Conservation (phyloP, 1,140 invertebrate species). For the Drosophila pectinifera region DNA sequence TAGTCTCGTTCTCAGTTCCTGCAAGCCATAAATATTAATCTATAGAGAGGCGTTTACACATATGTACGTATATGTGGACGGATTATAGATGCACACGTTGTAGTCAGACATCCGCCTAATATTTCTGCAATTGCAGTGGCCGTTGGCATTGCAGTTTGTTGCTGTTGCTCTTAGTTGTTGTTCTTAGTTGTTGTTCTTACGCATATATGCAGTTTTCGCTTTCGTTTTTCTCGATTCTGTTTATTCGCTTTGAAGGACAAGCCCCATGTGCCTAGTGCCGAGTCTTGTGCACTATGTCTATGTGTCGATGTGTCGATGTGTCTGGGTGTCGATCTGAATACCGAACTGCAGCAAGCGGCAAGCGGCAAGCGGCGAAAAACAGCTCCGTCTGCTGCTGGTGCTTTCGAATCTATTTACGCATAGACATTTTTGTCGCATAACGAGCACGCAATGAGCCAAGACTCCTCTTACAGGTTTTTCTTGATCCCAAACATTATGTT, state of each 20-base stretch:
- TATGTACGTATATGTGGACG: slow-evolving; percentile 28
- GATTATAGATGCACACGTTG: slow-evolving; percentile 76
- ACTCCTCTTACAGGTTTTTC: slow-evolving; percentile 1
- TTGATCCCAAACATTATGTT: background rate
- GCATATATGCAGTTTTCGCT: slow-evolving; percentile 71
- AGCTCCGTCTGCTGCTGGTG: slow-evolving; percentile 13
- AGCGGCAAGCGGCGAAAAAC: slow-evolving; percentile 12
- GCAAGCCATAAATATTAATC: slow-evolving; percentile 68
- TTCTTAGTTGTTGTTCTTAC: slow-evolving; percentile 60
- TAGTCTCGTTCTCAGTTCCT: slow-evolving; percentile 54
- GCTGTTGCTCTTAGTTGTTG: slow-evolving; percentile 13
- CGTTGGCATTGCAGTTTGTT: slow-evolving; percentile 36
- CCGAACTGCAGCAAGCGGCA: slow-evolving; percentile 53
- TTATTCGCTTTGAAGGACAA: slow-evolving; percentile 79
- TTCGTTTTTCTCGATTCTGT: slow-evolving; percentile 68
- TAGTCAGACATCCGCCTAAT: slow-evolving; percentile 78
- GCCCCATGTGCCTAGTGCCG: slow-evolving; percentile 26
- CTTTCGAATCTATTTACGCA: slow-evolving; percentile 23
- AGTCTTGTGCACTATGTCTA: slow-evolving; percentile 32
- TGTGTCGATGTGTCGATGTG: slow-evolving; percentile 58
- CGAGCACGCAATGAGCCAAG: slow-evolving; percentile 11
- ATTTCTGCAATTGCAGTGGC: slow-evolving; percentile 58
- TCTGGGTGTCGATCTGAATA: slow-evolving; percentile 80
- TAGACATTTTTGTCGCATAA: slow-evolving; percentile 36
- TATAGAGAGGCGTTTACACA: slow-evolving; percentile 18